Percentiles rank a stretch among this genome's conserved stretches.
phyloP scores from a whole-genome alignment of 2,797 vertebrate species.

The Tympanoctomys barrerae region DNA sequence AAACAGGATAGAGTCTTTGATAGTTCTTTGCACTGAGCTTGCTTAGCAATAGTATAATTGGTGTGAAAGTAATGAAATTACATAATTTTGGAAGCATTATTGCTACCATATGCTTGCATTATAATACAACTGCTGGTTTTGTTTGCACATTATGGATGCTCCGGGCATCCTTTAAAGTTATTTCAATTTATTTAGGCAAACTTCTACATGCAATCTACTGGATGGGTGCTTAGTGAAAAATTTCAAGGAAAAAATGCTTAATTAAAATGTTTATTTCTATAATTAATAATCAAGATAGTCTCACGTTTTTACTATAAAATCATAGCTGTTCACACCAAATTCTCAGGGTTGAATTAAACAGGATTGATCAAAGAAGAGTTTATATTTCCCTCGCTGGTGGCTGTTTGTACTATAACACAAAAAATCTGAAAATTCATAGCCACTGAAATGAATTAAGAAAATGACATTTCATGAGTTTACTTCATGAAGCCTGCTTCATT shows the following conservation, averaged over 20 bases:
- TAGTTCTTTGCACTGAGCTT: slow-evolving; percentile 69
- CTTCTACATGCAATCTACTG: slow-evolving; percentile 31
- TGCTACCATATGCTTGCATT: slow-evolving; percentile 56
- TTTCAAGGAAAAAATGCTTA: slow-evolving; percentile 60
- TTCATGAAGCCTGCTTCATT: background rate
- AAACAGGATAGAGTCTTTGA: slow-evolving; percentile 66
- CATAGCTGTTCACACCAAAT: slow-evolving; percentile 19
- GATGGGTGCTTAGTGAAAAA: slow-evolving; percentile 68
- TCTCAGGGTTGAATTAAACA: background rate
- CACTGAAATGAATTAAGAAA: slow-evolving; percentile 32
- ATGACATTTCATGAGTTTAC: background rate
- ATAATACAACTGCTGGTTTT: slow-evolving; percentile 71
- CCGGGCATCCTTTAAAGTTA: slow-evolving; percentile 47
- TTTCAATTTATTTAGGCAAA: slow-evolving; percentile 71
- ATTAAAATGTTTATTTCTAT: slow-evolving; percentile 36
- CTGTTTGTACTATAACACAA: slow-evolving; percentile 9
- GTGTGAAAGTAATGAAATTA: slow-evolving; percentile 76
- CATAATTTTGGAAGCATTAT: slow-evolving; percentile 63
- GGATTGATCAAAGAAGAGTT: background rate
- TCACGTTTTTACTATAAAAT: slow-evolving; percentile 20
- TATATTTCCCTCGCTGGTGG: background rate
- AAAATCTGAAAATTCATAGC: slow-evolving; percentile 12
- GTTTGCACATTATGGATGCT: slow-evolving; percentile 73
- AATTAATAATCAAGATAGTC: slow-evolving; percentile 17
- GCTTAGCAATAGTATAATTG: slow-evolving; percentile 67